Conservation (phyloP, 2,797 vertebrate species). For the Ammospiza maritima region DNA sequence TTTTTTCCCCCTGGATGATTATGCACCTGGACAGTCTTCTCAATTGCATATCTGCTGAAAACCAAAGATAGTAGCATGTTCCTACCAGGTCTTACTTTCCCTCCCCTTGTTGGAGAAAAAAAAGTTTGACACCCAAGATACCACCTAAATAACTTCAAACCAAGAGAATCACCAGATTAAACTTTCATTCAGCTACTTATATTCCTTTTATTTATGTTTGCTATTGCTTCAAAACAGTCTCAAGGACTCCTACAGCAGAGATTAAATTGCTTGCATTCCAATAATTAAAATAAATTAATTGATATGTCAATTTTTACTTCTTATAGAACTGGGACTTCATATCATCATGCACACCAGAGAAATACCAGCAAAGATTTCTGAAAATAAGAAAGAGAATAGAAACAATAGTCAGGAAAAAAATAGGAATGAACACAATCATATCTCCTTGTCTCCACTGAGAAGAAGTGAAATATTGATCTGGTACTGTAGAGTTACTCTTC, state of each 20-base stretch:
- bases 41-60: not conserved
- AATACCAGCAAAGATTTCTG: not conserved
- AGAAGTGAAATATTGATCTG: not conserved
- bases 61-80: not conserved
- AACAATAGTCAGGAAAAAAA: not conserved
- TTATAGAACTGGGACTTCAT: not conserved
- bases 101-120: not conserved
- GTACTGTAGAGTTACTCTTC: not conserved
- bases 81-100: not conserved
- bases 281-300: not conserved
- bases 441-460: not conserved
- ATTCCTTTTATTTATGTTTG: not conserved
- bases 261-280: not conserved
- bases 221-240: not conserved
- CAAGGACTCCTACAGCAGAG: not conserved
- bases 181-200: not conserved
- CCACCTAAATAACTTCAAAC: not conserved
- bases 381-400: not conserved
- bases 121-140: not conserved
- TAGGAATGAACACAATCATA: not conserved
- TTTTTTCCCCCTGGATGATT: not conserved
- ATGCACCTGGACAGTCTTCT: not conserved
- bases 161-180: not conserved
- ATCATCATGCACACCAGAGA: not conserved
- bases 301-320: not conserved